Base-by-base conservation (phyloP, 2,888 invertebrate genomes). In the Standfussiana lucernea region DNA sequence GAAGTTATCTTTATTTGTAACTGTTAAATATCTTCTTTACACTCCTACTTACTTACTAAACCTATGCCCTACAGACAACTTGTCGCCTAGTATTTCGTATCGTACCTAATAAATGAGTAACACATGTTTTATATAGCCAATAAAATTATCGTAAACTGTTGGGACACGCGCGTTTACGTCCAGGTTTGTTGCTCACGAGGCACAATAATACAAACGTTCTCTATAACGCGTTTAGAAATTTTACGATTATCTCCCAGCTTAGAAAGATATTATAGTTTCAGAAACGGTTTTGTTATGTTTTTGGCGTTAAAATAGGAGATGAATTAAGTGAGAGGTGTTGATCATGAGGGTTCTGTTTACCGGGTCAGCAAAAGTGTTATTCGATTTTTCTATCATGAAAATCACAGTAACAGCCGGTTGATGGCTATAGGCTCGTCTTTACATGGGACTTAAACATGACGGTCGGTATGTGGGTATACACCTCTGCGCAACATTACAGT, bases 71-170 rank as follows among this genome's bases (percentile, higher is more conserved):
- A 53, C 32, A 47, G 62, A 73, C 70, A 70, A 69, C 69, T 75
- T 74, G 72, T 77, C 72, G 42, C 32, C 37, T 56, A 72, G 28
- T 68, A 79, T 84, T 84, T 71, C 69, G 62, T 73, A 79, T 76
- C 74, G 24, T 28, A 67, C 73, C 75, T n/a, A 87, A 84, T 82
- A 82, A 88, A 90, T 88, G 84, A 85, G 83, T 72, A 86, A 81
- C 85, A 88, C 87, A 83, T 90, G 86, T 86, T 88, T 85, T 86
- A 86, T 85, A 89, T 79, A 72, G 83, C 82, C 78, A 84, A 86
- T 91, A 90, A 91, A 90, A 89, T 89, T 75, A 89, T 86, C 91
- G 90, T 90, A 85, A 90, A 89, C 75, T 71, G 62, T 68, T 78
- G 67, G 77, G 80, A 80, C 67, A 80, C 81, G 79, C 68, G 83